Base-by-base conservation (phyloP, 2,113 vertebrate species). In the Chloropsis hardwickii region DNA sequence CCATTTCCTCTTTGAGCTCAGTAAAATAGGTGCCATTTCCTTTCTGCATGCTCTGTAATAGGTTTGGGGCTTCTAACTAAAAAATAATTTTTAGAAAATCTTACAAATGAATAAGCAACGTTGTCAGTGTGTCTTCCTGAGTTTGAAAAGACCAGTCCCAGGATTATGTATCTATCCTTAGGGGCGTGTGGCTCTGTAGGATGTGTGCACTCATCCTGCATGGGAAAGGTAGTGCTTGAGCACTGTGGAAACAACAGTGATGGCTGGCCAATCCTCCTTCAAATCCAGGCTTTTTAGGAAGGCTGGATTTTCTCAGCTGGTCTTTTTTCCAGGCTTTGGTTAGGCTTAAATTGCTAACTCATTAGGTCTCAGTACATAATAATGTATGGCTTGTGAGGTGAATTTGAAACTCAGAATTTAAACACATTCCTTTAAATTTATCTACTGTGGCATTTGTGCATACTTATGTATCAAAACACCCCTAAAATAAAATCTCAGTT, bases 371-470 rank as follows among this genome's bases (percentile, higher is more conserved):
- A 15, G 37, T 53, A n/a, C 5, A 1, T 85, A 76, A 27, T 83
- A 48, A 72, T 53, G 8, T 79, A 25, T 74, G 82, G 67, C 51
- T 71, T 86, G 44, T 67, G 57, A 91, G 58, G 22, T 91, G 56
- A 79, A 66, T 80, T 70, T 77, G 42, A 90, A 94, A 83, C 42
- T 90, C 23, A 15, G 44, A 81, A 60, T 91, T 87, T 65, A 64
- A 74, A 81, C 72, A 33, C 11, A 20, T 90, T 50, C 12, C 23
- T 88, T 86, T 21, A 72, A 42, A 57, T 88, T 70, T 54, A 28
- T 50, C 35, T 77, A 1, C 47, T 58, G 50, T 42, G 22, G 12
- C 31, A 39, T 51, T 15, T 45, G 11, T 66, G 39, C 31, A 45
- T 77, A 31, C 2, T 5, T 56, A 23, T 16, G 2, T 48, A 48